phyloP scores from a whole-genome alignment of 2,113 vertebrate genomes.

The Plecotus auritus region DNA sequence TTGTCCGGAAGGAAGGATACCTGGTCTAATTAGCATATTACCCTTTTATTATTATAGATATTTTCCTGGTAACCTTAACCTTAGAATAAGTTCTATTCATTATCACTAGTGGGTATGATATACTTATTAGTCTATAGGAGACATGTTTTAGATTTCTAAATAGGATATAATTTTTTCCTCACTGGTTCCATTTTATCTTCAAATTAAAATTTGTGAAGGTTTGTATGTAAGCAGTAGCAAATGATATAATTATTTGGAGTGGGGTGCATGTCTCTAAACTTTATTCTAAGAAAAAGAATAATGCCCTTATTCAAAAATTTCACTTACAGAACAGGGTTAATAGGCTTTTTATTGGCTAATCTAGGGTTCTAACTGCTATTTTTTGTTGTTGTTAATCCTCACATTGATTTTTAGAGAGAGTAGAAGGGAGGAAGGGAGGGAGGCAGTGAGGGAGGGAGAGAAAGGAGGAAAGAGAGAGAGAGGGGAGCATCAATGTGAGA shows the following conservation, averaged over 20 bases:
- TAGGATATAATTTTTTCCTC: not conserved
- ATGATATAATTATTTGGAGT: not conserved
- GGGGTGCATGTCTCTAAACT: not conserved
- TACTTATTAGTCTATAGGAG: not conserved
- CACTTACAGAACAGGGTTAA: not conserved
- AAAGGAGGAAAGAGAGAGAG: no score
- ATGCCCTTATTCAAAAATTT: not conserved
- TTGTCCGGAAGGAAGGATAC: no score
- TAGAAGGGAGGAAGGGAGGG: no score
- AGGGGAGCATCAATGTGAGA: no score
- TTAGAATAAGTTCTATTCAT: constrained; percentile 27
- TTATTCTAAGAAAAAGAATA: not conserved
- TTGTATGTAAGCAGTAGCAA: not conserved
- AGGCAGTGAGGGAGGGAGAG: no score
- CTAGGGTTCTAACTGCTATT: not conserved
- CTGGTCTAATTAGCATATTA: no score
- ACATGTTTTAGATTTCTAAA: constrained; percentile 17
- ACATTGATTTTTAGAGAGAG: no score
- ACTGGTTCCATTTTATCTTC: not conserved
- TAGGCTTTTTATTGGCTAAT: not conserved
- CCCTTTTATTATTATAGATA: not conserved
- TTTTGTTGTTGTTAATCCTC: no score
- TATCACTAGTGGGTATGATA: not conserved
- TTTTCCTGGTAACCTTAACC: constrained; percentile 20
- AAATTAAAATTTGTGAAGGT: constrained; percentile 1